Percentiles rank a stretch among this genome's conserved stretches.
Evolutionary conservation across 2,113 vertebrate species (phyloP).

Genomic region (Menura novaehollandiae): DNA sequence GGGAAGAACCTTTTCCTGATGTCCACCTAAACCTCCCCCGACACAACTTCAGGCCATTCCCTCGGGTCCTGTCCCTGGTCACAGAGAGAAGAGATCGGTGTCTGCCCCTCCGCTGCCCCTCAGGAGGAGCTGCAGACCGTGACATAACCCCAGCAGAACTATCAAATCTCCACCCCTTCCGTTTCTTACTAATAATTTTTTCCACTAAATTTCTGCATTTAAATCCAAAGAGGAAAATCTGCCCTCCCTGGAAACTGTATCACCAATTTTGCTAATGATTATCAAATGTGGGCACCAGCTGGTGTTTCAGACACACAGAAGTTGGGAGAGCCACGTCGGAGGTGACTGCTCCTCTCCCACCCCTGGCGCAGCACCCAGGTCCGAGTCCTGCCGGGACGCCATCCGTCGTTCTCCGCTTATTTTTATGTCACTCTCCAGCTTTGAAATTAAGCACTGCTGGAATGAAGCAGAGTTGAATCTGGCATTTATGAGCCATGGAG

Average conservation of each 20-base stretch:
- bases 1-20: neutral
- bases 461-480: neutral
- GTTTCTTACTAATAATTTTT: neutral
- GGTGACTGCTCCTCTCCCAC: neutral
- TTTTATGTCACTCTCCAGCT: neutral
- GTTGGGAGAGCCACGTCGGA: neutral
- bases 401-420: neutral
- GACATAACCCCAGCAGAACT: neutral
- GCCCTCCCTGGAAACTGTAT: neutral
- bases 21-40: neutral
- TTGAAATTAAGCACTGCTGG: neutral
- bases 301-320: neutral
- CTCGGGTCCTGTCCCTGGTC: neutral
- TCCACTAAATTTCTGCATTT: neutral
- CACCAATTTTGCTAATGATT: neutral
- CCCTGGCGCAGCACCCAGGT: neutral
- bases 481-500: conserved; percentile 17
- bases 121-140: neutral
- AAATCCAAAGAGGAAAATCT: neutral
- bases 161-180: neutral
- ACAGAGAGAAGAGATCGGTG: neutral
- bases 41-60: neutral
- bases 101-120: neutral
- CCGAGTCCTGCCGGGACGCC: neutral
- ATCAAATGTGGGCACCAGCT: neutral